Base-by-base conservation (phyloP, 2,888 invertebrate genomes). In the Limenitis arthemis region DNA sequence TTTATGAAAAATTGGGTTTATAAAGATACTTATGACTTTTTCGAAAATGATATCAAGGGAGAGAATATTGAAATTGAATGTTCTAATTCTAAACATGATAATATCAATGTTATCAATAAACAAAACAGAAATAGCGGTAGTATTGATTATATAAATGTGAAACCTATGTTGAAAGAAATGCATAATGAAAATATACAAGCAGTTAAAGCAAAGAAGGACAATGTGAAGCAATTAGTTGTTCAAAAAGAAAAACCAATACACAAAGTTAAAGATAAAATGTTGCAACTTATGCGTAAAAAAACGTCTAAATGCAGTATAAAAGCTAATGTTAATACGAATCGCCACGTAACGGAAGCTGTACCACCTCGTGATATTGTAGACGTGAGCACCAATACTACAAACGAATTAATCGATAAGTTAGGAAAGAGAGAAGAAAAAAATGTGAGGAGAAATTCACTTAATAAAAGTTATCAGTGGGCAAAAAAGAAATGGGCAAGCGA, bases 401-500 rank as follows among this genome's bases (percentile, higher is more conserved):
- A 20, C 4, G 20, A 20, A 20, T 3, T 20, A 20, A 20, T 20
- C 20, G 20, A 20, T 20, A 47, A 44, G 2, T 29, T 31, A 33
- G 12, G 31, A 11, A n/a, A 43, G 32, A 32, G 32, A 39, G 29
- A 41, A 41, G 11, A 4, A 8, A 34, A 37, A 20, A 47, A 52
- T 41, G 39, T 32, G 36, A 8, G 20, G 29, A 46, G 46, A 37
- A 41, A 29, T 38, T 8, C 49, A 37, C 11, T 30, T 12, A 36
- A 32, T 8, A 49, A 57, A 12, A 62, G 56, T 47, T 52, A 68
- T 50, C 67, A 70, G 9, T 74, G 77, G 74, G 61, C 72, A 8
- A 82, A 75, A 66, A 68, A 69, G 8, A 81, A 72, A 60, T 70
- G 76, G 73, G 73, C 77, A 1, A 81, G 73, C 60, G 79, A 82